phyloP scores from a whole-genome alignment of 1,140 invertebrate species.

The Pentalonia nigronervosa region DNA sequence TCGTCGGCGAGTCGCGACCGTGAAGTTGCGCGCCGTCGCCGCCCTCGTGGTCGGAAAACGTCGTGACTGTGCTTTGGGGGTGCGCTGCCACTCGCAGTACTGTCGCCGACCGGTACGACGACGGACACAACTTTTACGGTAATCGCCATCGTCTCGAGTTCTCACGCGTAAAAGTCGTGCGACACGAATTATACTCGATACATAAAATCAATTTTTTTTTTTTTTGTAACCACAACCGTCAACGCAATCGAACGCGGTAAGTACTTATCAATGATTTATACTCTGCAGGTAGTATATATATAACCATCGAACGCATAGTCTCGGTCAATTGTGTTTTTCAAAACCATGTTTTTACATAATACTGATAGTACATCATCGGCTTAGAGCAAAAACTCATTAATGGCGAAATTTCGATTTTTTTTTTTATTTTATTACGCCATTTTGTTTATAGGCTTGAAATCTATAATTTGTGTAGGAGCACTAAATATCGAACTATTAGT shows the following conservation, averaged over 20 bases:
- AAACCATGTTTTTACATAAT: too few species aligned
- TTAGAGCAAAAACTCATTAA: too few species aligned
- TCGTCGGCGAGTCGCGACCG: background rate
- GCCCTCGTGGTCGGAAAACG: constrained; percentile 22
- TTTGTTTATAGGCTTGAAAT: too few species aligned
- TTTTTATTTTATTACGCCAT: too few species aligned
- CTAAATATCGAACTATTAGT: too few species aligned
- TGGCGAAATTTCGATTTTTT: too few species aligned
- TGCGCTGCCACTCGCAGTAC: background rate
- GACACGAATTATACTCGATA: background rate
- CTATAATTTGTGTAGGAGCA: too few species aligned
- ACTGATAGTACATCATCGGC: too few species aligned
- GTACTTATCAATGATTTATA: background rate
- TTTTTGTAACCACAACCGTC: background rate
- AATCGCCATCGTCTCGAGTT: background rate
- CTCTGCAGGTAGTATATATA: background rate
- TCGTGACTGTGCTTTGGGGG: background rate
- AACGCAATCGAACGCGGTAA: background rate
- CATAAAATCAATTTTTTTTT: background rate
- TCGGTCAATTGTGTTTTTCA: too few species aligned
- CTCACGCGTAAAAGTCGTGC: background rate
- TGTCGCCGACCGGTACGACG: background rate
- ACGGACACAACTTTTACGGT: background rate
- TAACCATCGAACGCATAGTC: too few species aligned
- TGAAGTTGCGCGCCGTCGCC: constrained; percentile 25